Conservation (phyloP, 2,888 invertebrate species). For the Thelaira solivaga region DNA sequence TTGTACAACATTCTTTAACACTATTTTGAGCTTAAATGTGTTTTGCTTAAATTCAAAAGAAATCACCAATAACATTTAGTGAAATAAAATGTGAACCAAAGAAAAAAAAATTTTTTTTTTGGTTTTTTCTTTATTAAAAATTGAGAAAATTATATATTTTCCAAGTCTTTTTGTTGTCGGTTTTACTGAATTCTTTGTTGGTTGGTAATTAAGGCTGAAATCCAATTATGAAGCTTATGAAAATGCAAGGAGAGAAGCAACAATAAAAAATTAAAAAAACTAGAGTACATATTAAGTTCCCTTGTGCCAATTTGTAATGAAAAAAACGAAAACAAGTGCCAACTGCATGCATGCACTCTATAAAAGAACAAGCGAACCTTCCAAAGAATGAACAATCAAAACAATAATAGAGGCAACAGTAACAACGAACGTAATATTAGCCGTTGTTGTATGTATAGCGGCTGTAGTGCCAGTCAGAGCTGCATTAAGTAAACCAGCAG, state of each 20-base stretch:
- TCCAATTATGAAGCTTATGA: conserved; percentile 74
- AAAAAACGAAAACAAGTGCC: conserved; percentile 13
- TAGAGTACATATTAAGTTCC: conserved; percentile 51
- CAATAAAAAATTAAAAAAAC: conserved; percentile 9
- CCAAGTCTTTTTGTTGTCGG: not conserved
- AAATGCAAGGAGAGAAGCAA: conserved; percentile 54
- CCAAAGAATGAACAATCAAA: conserved; percentile 40
- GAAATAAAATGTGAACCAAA: not conserved
- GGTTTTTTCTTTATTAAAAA: conserved; percentile 21
- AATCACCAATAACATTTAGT: conserved; percentile 15
- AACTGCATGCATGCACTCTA: conserved; percentile 18
- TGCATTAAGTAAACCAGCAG: conserved; percentile 43
- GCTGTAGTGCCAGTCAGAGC: conserved; percentile 47
- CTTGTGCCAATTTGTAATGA: conserved; percentile 56
- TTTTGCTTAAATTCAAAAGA: not conserved
- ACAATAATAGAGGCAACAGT: conserved; percentile 46
- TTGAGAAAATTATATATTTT: not conserved
- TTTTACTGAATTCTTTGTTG: conserved; percentile 41
- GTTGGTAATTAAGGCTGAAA: conserved; percentile 74
- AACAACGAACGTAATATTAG: conserved; percentile 1
- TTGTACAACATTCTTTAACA: conserved; percentile 4
- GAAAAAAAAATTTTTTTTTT: not conserved
- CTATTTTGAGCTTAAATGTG: conserved; percentile 5
- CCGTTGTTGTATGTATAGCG: not conserved
- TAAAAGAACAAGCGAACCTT: conserved; percentile 27